Evolutionary conservation across 2,113 vertebrate species (phyloP).

Genomic region (Spermophilus dauricus): DNA sequence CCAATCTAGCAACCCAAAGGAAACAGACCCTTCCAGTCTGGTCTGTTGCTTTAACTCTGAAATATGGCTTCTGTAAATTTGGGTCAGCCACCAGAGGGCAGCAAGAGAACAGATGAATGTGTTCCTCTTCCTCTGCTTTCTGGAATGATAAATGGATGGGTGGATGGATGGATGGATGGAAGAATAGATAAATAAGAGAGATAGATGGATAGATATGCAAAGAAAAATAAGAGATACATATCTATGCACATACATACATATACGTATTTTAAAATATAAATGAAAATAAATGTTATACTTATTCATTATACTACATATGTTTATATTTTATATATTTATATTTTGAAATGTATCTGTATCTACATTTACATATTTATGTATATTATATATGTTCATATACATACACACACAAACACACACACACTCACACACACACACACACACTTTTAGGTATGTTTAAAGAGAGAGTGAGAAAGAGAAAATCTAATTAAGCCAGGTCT

Average conservation of each 20-base stretch:
- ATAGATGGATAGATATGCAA: background rate
- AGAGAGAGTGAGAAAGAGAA: background rate
- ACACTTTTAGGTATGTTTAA: background rate
- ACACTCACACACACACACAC: background rate
- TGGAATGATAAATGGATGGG: background rate
- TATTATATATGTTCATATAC: background rate
- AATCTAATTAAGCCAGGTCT: constrained; percentile 83
- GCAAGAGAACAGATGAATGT: constrained; percentile 20
- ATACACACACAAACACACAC: no score
- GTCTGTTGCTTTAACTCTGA: constrained; percentile 5
- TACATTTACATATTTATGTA: background rate
- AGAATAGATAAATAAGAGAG: background rate
- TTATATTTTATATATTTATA: constrained; percentile 39
- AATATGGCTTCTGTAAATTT: constrained; percentile 49
- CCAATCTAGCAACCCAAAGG: constrained; percentile 38
- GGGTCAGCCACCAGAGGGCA: constrained; percentile 66
- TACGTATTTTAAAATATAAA: constrained; percentile 51
- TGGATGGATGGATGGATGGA: background rate
- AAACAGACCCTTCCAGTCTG: background rate
- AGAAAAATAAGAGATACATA: background rate
- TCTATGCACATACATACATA: background rate
- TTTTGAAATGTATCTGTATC: constrained; percentile 42
- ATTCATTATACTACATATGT: background rate
- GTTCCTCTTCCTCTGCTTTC: background rate
- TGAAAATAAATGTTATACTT: constrained; percentile 41